Conservation (phyloP, 2,797 vertebrate genomes). For the Acomys russatus region DNA sequence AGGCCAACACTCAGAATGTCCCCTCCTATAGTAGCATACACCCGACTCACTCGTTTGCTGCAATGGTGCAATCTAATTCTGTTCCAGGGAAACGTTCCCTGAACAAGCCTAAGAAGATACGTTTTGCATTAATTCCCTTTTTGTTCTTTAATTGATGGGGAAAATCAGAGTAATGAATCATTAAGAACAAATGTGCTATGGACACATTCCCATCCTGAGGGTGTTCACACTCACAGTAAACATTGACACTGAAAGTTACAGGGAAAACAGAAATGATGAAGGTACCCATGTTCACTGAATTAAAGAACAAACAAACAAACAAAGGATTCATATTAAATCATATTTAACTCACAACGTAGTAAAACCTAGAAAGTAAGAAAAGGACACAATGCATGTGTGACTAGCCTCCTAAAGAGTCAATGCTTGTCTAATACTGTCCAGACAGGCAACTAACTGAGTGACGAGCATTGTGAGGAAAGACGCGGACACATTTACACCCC, state of each 20-base stretch:
- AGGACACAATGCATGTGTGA: neutral
- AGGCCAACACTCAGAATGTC: neutral
- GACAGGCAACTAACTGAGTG: neutral
- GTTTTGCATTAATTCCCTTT: neutral
- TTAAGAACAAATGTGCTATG: neutral
- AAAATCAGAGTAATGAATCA: neutral
- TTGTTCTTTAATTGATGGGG: neutral
- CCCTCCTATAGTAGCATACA: neutral
- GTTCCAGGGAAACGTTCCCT: constrained; percentile 45
- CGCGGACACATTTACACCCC: neutral
- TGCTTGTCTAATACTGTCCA: neutral
- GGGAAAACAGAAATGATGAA: neutral
- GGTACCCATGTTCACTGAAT: neutral
- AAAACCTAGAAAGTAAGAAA: neutral
- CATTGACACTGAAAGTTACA: neutral
- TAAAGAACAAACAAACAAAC: neutral
- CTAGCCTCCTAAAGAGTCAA: neutral
- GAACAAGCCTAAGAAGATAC: neutral
- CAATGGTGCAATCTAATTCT: constrained; percentile 49
- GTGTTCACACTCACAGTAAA: neutral
- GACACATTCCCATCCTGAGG: neutral
- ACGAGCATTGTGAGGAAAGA: neutral
- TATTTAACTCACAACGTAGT: neutral
- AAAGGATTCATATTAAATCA: neutral
- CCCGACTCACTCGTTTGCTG: neutral